These are phyloP conservation scores for Pseudanteris insignis DNA, from an alignment of 2,888 invertebrate genomes.

Conservation along the genomic window DNA sequence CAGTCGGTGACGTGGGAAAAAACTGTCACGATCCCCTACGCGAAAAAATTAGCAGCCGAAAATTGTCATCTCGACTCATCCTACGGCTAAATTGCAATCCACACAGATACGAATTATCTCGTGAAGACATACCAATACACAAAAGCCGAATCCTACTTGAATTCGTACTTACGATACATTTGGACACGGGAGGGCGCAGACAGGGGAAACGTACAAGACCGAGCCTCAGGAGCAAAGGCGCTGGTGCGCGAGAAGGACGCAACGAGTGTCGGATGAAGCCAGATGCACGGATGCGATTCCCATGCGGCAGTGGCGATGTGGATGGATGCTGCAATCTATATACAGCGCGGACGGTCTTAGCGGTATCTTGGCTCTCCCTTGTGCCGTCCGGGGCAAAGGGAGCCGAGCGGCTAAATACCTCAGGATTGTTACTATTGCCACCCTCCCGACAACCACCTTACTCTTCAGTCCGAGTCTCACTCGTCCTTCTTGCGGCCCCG, in stretches of 20 bases:
- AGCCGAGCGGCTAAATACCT: conserved; percentile 64
- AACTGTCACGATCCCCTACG: neutral
- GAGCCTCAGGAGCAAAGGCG: conserved; percentile 35
- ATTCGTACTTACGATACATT: conserved; percentile 45
- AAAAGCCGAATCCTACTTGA: conserved; percentile 45
- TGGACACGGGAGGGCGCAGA: conserved; percentile 33
- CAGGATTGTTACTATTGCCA: conserved; percentile 67
- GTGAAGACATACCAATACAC: conserved; percentile 44
- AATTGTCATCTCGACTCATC: conserved; percentile 3
- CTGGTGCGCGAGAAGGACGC: conserved; percentile 42
- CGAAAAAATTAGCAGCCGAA: conserved; percentile 4
- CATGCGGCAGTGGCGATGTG: conserved; percentile 56
- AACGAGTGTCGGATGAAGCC: conserved; percentile 43
- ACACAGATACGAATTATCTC: conserved; percentile 41
- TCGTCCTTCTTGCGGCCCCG: conserved; percentile 44
- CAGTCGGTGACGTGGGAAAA: no score
- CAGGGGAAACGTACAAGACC: conserved; percentile 27
- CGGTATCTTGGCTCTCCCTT: conserved; percentile 63
- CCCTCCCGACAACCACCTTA: conserved; percentile 49
- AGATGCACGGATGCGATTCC: conserved; percentile 50
- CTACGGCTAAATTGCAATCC: conserved; percentile 4
- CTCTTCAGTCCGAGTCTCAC: conserved; percentile 46
- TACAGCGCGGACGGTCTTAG: conserved; percentile 62
- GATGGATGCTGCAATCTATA: conserved; percentile 56
- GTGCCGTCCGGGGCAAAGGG: conserved; percentile 52